phyloP scores from a whole-genome alignment of 2,797 vertebrate species.

The Glyptemys insculpta region DNA sequence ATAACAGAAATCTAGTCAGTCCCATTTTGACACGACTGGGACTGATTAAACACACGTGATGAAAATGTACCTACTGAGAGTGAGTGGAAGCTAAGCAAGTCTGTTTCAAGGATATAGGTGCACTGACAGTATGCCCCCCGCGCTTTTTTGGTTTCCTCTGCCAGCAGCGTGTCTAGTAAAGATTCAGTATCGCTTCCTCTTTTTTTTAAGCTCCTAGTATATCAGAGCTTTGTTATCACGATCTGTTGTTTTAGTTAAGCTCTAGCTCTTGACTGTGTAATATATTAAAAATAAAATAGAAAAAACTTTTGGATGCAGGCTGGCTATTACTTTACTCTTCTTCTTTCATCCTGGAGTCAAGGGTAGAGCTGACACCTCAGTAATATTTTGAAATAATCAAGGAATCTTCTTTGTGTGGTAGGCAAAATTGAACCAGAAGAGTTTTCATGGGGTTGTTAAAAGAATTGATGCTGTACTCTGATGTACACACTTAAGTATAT shows the following conservation, averaged over 20 bases:
- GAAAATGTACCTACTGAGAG: constrained; percentile 45
- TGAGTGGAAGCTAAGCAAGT: constrained; percentile 27
- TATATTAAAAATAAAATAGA: background rate
- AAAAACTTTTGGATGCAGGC: background rate
- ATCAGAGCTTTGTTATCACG: background rate
- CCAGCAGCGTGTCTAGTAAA: constrained; percentile 54
- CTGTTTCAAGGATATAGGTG: constrained; percentile 45
- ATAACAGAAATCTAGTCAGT: constrained; percentile 22
- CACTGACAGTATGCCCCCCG: background rate
- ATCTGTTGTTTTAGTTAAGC: constrained; percentile 42
- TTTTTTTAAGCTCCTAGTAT: constrained; percentile 31
- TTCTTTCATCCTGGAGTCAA: background rate
- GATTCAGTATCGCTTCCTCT: constrained; percentile 54
- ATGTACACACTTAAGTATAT: background rate
- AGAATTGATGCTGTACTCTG: background rate
- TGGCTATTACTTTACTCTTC: background rate
- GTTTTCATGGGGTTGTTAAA: background rate
- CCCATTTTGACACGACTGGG: constrained; percentile 34
- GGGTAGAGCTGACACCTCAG: background rate
- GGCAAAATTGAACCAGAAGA: background rate
- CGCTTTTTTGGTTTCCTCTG: constrained; percentile 26
- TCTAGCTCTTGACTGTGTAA: constrained; percentile 7
- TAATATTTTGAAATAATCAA: background rate
- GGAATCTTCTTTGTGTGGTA: background rate
- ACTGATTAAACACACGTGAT: constrained; percentile 3